Evolutionary conservation across 30 jellyfish, hydroid and myxozoan genomes (phyloP).

Genomic region (Rhopilema esculentum): DNA sequence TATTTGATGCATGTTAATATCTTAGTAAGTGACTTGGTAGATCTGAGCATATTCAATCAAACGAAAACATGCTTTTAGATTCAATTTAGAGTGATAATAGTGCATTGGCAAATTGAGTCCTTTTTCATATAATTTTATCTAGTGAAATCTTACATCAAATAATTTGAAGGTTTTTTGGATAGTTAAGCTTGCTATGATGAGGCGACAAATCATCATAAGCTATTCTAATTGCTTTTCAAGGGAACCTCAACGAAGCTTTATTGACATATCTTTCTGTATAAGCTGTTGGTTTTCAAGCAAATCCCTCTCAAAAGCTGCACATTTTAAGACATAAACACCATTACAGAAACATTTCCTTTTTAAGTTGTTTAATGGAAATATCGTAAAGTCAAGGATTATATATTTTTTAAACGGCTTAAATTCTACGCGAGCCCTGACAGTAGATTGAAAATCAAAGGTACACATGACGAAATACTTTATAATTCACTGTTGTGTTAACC

Average conservation of each 20-base stretch:
- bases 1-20: too few species aligned
- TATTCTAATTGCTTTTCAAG: not conserved
- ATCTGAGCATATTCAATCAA: too few species aligned
- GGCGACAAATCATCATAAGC: not conserved
- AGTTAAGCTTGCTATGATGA: not conserved
- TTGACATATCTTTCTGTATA: not conserved
- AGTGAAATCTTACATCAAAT: not conserved
- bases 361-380: not conserved
- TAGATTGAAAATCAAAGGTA: not conserved
- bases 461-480: not conserved
- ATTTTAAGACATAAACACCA: not conserved
- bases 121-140: too few species aligned
- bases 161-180: not conserved
- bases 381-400: not conserved
- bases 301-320: not conserved
- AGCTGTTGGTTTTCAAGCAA: not conserved
- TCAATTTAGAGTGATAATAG: too few species aligned
- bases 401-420: not conserved
- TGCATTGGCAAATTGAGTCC: too few species aligned
- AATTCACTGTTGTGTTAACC: not conserved
- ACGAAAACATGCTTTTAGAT: too few species aligned
- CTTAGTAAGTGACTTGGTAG: too few species aligned
- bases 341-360: not conserved
- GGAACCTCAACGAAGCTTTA: not conserved
- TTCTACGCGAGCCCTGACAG: not conserved